Conservation (phyloP, 2,113 vertebrate species). For the Lepus americanus region DNA sequence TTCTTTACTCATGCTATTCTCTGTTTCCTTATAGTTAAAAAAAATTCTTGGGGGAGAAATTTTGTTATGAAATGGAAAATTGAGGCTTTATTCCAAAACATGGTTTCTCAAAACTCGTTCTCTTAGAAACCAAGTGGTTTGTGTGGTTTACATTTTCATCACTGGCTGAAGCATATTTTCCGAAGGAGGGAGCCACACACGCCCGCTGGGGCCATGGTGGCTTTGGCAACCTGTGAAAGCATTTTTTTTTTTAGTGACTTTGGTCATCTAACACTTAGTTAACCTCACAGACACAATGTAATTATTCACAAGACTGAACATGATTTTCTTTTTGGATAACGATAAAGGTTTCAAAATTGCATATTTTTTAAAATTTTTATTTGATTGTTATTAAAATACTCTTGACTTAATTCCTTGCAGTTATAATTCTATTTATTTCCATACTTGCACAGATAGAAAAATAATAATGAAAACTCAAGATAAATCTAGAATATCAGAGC, state of each 20-base stretch:
- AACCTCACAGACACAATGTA: constrained; percentile 64
- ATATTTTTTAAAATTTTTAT: background rate
- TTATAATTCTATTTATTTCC: constrained; percentile 12
- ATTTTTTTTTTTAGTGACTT: constrained; percentile 33
- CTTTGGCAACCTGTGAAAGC: constrained; percentile 73
- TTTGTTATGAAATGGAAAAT: constrained; percentile 78
- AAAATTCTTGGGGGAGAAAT: constrained; percentile 41
- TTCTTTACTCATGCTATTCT: constrained; percentile 19
- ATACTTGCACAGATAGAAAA: constrained; percentile 22
- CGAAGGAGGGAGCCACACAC: constrained; percentile 63
- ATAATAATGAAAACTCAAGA: background rate
- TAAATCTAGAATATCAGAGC: background rate
- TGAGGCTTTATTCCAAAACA: constrained; percentile 77
- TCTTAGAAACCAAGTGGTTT: constrained; percentile 74
- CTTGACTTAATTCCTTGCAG: constrained; percentile 3
- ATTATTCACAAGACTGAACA: constrained; percentile 66
- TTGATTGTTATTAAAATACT: constrained; percentile 25
- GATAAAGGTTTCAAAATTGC: background rate
- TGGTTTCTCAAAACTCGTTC: constrained; percentile 75
- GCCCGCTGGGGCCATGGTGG: constrained; percentile 24
- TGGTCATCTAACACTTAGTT: constrained; percentile 72
- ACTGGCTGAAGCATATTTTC: constrained; percentile 78
- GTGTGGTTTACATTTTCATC: constrained; percentile 79
- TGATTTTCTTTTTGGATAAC: constrained; percentile 38
- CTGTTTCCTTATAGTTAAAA: constrained; percentile 59